Evolutionary conservation across 2,888 invertebrate genomes (phyloP).

Genomic region (Dasysyrphus albostriatus): DNA sequence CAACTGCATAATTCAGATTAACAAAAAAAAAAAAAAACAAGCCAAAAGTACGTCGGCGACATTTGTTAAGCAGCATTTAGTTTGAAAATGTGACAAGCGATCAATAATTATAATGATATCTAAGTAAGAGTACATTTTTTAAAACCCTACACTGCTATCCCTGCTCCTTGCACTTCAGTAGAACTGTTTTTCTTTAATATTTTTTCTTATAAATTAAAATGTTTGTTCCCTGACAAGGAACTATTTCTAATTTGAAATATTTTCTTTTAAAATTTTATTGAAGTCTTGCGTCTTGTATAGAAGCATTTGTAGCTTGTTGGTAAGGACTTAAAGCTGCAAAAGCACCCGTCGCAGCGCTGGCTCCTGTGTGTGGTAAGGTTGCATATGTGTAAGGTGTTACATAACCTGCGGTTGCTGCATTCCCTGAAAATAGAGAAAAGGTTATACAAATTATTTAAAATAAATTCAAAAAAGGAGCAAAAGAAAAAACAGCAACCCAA

Average conservation of each 20-base stretch:
- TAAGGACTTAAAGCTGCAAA: conserved; percentile 68
- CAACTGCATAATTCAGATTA: too few species aligned
- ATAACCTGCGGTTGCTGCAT: conserved; percentile 68
- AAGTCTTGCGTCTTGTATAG: conserved; percentile 70
- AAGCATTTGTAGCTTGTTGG: conserved; percentile 68
- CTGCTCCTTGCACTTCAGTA: conserved; percentile 53
- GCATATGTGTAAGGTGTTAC: conserved; percentile 71
- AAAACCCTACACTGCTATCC: conserved; percentile 10
- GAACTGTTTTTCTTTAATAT: conserved; percentile 33
- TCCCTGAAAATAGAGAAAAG: conserved; percentile 50
- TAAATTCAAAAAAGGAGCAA: background rate
- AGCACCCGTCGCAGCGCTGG: conserved; percentile 58
- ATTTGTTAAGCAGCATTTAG: background rate
- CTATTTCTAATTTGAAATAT: conserved; percentile 20
- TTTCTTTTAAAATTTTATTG: conserved; percentile 54
- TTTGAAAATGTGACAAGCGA: background rate
- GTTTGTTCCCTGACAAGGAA: conserved; percentile 64
- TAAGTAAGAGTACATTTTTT: background rate
- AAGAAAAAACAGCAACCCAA: background rate
- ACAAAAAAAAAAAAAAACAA: too few species aligned
- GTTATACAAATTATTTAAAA: background rate
- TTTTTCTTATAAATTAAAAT: conserved; percentile 52
- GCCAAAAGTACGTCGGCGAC: too few species aligned
- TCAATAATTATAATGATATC: background rate
- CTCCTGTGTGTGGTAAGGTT: conserved; percentile 68